Base-by-base conservation (phyloP, 2,113 vertebrate species). In the Coryphaenoides rupestris region DNA sequence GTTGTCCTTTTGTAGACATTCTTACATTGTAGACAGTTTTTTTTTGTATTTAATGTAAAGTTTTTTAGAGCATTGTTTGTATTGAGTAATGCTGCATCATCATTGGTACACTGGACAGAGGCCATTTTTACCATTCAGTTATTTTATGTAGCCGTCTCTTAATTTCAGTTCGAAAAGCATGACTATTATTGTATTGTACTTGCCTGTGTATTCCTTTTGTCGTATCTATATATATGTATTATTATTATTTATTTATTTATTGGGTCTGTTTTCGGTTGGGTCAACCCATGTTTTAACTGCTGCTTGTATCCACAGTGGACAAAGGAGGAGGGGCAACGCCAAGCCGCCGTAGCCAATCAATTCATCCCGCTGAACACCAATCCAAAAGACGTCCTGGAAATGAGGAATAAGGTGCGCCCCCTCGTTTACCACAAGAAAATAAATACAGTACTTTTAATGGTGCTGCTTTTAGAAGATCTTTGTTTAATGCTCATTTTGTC, bases 351-450 rank as follows among this genome's bases (percentile, higher is more conserved):
- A 92, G 95, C 95, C 89, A 99, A 95, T 93, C 95, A 98, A 88
- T 99, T 99, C 88, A 95, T 99, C 74, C 97, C 97, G 5, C 56
- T 99, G 90, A 98, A 99, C 93, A 99, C 97, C 72, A 94, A 99
- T 76, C 95, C 97, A 19, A 98, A 95, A 89, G 97, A 99, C 58
- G 96, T 98, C 74, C 94, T 96, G 86, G 97, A 98, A 90, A 99
- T 98, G 96, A 93, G 97, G 77, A 99, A 98, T 91, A 99, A 99
- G 97, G 97, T 99, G 72, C 24, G 89, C 10, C 19, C 15, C 10
- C 13, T 21, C 22, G 26, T 14, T 19, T 10, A 40, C 2, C 9
- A 10, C 33, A 13, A 40, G 13, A 40, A 0, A 2, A 40, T 40
- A 40, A 40, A 2, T 9, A 40, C 9, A 40, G 33, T 19, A 12